A percentile compares a stretch with the other conserved stretches of the same genome.
phyloP scores from a whole-genome alignment of 2,113 vertebrate genomes.

The Rattus norvegicus region DNA sequence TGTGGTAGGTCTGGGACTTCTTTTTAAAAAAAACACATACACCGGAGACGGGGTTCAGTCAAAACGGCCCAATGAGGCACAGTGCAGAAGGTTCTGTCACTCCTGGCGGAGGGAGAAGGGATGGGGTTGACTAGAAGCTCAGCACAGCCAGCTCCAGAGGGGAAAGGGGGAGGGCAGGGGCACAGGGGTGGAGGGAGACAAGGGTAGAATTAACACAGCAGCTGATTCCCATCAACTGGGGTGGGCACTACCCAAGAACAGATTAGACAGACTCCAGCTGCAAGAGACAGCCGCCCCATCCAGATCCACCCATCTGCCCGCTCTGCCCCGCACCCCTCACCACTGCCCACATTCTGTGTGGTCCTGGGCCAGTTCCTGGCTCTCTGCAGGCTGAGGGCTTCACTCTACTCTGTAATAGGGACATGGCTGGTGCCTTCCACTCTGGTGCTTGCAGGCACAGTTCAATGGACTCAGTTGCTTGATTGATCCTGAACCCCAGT shows the following conservation, averaged over 20 bases:
- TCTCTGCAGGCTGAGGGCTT: neutral
- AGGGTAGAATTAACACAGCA: neutral
- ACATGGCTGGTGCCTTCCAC: neutral
- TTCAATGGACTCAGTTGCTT: neutral
- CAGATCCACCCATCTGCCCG: fast-evolving
- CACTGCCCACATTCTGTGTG: neutral
- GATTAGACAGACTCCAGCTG: neutral
- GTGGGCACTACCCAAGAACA: neutral
- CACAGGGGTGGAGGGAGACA: neutral
- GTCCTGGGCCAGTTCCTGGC: conserved; percentile 1
- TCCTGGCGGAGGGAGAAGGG: neutral
- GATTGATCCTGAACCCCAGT: neutral
- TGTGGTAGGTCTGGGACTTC: conserved; percentile 33
- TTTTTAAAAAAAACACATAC: too few species aligned
- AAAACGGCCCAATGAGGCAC: neutral
- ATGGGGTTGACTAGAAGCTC: neutral
- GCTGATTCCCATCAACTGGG: neutral
- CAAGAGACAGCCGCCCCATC: neutral
- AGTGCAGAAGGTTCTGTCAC: neutral
- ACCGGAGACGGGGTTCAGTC: neutral
- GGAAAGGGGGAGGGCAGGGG: neutral
- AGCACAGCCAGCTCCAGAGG: neutral
- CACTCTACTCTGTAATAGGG: neutral
- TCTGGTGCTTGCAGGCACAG: neutral
- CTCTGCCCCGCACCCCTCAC: neutral